These are phyloP conservation scores for Buathra laborator DNA, from an alignment of 2,888 invertebrate genomes.

Conservation along the genomic window DNA sequence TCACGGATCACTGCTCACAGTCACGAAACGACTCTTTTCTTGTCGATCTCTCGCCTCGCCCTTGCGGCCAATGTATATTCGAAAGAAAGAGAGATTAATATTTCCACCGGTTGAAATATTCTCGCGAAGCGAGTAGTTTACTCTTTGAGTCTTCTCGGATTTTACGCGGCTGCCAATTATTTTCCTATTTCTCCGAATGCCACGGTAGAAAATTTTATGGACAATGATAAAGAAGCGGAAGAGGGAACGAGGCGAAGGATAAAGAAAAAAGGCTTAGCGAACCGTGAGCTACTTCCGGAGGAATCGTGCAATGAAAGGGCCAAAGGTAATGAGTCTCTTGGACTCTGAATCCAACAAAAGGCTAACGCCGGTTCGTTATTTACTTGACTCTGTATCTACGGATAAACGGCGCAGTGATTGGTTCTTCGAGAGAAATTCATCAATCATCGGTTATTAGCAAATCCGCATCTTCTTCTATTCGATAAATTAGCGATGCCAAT, in stretches of 20 bases:
- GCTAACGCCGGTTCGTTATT: background rate
- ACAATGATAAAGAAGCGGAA: background rate
- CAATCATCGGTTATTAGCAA: background rate
- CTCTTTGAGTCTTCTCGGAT: background rate
- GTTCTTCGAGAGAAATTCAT: background rate
- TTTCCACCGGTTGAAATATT: constrained; percentile 12
- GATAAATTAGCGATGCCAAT: background rate
- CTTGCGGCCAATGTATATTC: background rate
- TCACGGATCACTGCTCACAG: constrained; percentile 26
- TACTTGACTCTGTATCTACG: background rate
- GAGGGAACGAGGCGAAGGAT: background rate
- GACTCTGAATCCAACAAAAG: background rate
- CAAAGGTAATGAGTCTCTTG: background rate
- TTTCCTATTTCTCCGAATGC: constrained; percentile 8
- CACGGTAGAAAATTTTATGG: background rate
- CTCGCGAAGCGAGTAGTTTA: background rate
- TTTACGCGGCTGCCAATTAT: constrained; percentile 1
- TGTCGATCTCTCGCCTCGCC: constrained; percentile 13
- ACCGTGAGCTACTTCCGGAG: constrained; percentile 2
- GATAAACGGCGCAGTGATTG: background rate
- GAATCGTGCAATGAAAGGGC: background rate
- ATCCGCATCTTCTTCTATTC: background rate
- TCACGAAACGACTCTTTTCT: constrained; percentile 33
- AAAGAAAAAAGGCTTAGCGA: background rate
- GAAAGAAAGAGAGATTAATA: constrained; percentile 31